Percentiles rank a stretch among this genome's conserved stretches.
Conservation (phyloP, 2,888 invertebrate genomes). For the Antheraea yamamai region DNA sequence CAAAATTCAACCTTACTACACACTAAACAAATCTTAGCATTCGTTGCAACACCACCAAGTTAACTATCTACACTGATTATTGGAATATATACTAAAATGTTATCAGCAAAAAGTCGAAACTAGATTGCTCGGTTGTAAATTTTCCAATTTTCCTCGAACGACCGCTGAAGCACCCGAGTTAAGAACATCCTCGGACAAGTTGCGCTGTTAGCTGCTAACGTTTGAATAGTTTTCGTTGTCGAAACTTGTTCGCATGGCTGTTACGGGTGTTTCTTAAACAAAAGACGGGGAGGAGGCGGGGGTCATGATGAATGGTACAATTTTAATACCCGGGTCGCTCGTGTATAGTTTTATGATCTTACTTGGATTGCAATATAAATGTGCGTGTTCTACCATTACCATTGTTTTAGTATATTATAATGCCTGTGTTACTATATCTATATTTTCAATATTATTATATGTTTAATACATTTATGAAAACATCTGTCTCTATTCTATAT, state of each 20-base stretch:
- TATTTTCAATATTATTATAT: background rate
- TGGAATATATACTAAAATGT: constrained; percentile 44
- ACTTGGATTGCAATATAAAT: constrained; percentile 79
- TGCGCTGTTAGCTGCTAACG: constrained; percentile 73
- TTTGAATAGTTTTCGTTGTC: constrained; percentile 75
- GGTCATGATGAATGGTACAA: constrained; percentile 77
- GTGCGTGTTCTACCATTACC: constrained; percentile 69
- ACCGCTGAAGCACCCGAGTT: constrained; percentile 77
- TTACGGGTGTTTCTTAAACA: constrained; percentile 77
- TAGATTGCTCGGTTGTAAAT: constrained; percentile 39
- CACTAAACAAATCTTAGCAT: constrained; percentile 48
- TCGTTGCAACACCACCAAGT: constrained; percentile 31
- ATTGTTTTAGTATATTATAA: constrained; percentile 49
- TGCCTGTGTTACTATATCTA: constrained; percentile 20
- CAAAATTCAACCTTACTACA: constrained; percentile 55
- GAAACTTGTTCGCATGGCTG: constrained; percentile 75
- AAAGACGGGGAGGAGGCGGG: constrained; percentile 71
- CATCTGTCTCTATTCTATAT: background rate
- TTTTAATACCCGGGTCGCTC: constrained; percentile 75
- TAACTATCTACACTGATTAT: constrained; percentile 45
- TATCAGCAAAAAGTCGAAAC: constrained; percentile 42
- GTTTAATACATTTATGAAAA: background rate
- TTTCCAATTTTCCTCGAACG: constrained; percentile 79
- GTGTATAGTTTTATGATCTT: constrained; percentile 81
- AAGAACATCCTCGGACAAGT: constrained; percentile 78